Conservation (phyloP, 1,140 invertebrate genomes). For the Proctacanthus coquilletti region DNA sequence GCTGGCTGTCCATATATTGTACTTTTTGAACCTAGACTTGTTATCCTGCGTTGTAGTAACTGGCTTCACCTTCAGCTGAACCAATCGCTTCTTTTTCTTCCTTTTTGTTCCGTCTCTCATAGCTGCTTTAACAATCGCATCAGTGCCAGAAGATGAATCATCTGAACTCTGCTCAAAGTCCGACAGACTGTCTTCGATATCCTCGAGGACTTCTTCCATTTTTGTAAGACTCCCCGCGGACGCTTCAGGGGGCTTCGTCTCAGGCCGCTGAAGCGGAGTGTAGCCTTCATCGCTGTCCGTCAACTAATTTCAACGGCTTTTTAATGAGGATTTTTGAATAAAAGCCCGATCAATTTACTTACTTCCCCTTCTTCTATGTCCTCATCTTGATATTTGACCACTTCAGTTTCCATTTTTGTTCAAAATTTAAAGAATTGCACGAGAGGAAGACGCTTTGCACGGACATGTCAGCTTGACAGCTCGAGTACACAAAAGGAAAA, state of each 20-base stretch:
- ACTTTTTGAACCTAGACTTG: slow-evolving; percentile 33
- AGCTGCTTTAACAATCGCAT: slow-evolving; percentile 4
- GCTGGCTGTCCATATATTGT: slow-evolving; percentile 44
- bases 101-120: slow-evolving; percentile 11
- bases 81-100: slow-evolving; percentile 28
- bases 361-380: neutral
- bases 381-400: neutral
- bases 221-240: neutral
- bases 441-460: too few relatives aligned
- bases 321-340: too few relatives aligned
- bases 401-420: neutral
- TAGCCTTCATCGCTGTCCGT: slow-evolving; percentile 25
- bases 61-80: slow-evolving; percentile 34
- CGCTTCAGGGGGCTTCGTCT: slow-evolving; percentile 11
- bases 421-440: too few relatives aligned
- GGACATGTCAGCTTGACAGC: too few relatives aligned
- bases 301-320: too few relatives aligned
- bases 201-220: slow-evolving; percentile 5
- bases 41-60: slow-evolving; percentile 23
- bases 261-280: slow-evolving; percentile 32
- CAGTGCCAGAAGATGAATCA: neutral
- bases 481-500: neutral
- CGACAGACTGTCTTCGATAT: neutral
- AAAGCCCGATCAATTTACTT: too few relatives aligned
- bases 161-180: neutral